Evolutionary conservation across 2,888 invertebrate genomes (phyloP).

Genomic region (Nebria brevicollis): DNA sequence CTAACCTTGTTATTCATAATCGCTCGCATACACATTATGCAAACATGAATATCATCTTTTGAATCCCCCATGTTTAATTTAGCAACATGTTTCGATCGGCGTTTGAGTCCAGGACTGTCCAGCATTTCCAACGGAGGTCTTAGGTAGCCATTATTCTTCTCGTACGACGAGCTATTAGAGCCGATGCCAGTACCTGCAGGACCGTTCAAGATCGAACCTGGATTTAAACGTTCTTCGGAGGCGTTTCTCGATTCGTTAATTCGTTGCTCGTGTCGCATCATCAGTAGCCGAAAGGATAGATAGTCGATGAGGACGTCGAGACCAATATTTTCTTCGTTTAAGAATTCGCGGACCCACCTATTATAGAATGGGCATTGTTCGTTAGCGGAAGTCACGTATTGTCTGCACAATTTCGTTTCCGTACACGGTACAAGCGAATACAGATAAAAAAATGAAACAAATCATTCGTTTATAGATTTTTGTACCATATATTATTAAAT

Average conservation of each 20-base stretch:
- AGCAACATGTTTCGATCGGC: conserved; percentile 85
- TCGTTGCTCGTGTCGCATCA: conserved; percentile 92
- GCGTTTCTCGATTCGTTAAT: conserved; percentile 79
- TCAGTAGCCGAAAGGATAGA: conserved; percentile 91
- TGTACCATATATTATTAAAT: no score
- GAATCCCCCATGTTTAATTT: conserved; percentile 94
- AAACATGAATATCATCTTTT: conserved; percentile 98
- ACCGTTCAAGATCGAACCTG: conserved; percentile 49
- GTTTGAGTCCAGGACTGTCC: conserved; percentile 76
- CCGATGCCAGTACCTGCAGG: conserved; percentile 52
- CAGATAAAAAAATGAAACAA: background rate
- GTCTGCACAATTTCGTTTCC: conserved; percentile 11
- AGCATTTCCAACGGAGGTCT: conserved; percentile 70
- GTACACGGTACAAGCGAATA: background rate
- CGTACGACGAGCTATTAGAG: conserved; percentile 51
- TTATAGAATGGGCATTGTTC: conserved; percentile 51
- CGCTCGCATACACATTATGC: conserved; percentile 98
- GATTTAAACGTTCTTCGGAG: conserved; percentile 80
- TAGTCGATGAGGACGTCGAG: conserved; percentile 97
- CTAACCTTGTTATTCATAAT: conserved; percentile 98
- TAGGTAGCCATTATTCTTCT: conserved; percentile 55
- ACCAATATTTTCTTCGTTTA: conserved; percentile 95
- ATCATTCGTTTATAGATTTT: background rate
- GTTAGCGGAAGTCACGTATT: conserved; percentile 20
- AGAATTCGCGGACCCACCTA: conserved; percentile 98